phyloP scores from a whole-genome alignment of 2,888 invertebrate genomes.

The Corbicula japonica region DNA sequence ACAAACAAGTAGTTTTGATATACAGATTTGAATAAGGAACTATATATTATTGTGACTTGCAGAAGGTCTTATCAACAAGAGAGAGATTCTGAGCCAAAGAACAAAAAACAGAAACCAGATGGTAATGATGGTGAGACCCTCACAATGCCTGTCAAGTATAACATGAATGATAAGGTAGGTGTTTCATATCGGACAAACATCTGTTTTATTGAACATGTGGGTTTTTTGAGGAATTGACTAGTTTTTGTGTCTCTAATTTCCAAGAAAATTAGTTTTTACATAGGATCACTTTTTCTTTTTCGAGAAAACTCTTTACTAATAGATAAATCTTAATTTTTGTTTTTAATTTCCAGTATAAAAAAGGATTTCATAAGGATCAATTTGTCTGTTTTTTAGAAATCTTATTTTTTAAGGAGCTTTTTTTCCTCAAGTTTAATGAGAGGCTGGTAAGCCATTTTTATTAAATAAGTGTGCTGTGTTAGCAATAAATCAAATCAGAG shows the following conservation, averaged over 20 bases:
- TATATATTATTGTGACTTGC: not conserved
- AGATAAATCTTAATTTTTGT: not conserved
- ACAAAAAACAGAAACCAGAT: slow-evolving; percentile 6
- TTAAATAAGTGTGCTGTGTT: too few species aligned
- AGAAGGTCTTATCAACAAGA: slow-evolving; percentile 8
- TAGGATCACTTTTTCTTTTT: not conserved
- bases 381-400: too few species aligned
- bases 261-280: not conserved
- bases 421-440: too few species aligned
- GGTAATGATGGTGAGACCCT: not conserved
- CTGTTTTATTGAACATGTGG: not conserved
- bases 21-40: not conserved
- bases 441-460: too few species aligned
- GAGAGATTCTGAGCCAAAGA: slow-evolving; percentile 5
- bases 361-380: not conserved
- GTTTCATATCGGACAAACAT: not conserved
- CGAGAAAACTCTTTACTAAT: not conserved
- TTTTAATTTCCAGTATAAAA: not conserved
- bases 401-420: too few species aligned
- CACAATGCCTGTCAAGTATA: slow-evolving; percentile 14
- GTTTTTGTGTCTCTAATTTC: not conserved
- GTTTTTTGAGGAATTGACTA: not conserved
- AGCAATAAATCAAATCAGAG: too few species aligned
- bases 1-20: not conserved
- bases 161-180: slow-evolving; percentile 26